A percentile compares a stretch with the other conserved stretches of the same genome.
Evolutionary conservation across 1,140 invertebrate species (phyloP).

Genomic region (Atta colombica): DNA sequence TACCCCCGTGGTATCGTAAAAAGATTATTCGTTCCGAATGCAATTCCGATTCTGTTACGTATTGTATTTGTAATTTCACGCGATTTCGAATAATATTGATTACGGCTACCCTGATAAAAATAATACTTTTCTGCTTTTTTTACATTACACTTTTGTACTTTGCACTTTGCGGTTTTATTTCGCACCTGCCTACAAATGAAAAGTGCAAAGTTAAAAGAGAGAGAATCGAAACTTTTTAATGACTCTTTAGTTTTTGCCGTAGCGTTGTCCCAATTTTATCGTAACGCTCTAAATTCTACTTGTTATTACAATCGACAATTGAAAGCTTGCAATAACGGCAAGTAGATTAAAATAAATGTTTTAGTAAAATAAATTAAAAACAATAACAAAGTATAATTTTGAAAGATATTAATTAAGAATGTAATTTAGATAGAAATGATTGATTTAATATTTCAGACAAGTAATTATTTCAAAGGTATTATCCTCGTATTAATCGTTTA

Average conservation of each 20-base stretch:
- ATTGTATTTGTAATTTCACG: constrained; percentile 28
- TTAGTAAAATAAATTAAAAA: not conserved
- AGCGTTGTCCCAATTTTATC: constrained; percentile 7
- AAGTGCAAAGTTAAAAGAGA: constrained; percentile 18
- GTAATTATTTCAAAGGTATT: not conserved
- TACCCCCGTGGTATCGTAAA: not conserved
- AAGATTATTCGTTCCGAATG: constrained; percentile 23
- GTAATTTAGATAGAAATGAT: not conserved
- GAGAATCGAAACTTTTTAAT: constrained; percentile 49
- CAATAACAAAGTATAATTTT: not conserved
- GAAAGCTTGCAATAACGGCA: not conserved
- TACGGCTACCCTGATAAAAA: not conserved
- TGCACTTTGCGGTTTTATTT: not conserved
- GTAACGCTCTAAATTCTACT: not conserved
- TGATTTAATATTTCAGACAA: not conserved
- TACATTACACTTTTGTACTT: not conserved
- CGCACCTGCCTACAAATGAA: constrained; percentile 27
- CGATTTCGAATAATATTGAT: constrained; percentile 8
- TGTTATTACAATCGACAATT: constrained; percentile 11
- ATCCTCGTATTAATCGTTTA: no score
- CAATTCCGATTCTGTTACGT: constrained; percentile 39
- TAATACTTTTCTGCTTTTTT: not conserved
- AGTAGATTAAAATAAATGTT: not conserved
- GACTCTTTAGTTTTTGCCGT: not conserved
- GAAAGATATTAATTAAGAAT: not conserved